Evolutionary conservation across 2,888 invertebrate species (phyloP), one percentile per base, ranked within the genome.

Genomic region (Agriotes lineatus): DNA sequence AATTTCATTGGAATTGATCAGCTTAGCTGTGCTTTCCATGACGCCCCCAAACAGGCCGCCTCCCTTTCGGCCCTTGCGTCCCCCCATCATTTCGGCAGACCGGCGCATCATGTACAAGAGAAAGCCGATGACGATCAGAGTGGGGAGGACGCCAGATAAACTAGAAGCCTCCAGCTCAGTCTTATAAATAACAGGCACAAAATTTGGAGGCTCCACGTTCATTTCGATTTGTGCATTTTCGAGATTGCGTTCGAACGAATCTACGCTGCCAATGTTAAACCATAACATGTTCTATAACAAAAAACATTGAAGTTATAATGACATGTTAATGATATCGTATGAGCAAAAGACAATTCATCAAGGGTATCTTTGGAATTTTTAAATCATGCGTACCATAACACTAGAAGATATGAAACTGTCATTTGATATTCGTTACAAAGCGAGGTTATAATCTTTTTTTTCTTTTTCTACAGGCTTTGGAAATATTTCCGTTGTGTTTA

Each of bases 201-300:
- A 96, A 83, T 97, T 94, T 19, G 94, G 90, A 10, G 96, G 93
- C 75, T 97, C 97, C 42, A 96, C 86, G 76, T 93, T 94, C 87
- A 96, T 89, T 80, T 99, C 97, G 12, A 93, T 84, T 86, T 99
- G 99, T n/a, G 96, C 93, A 84, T 95, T 95, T 84, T 99, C 97
- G 73, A 99, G 86, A 85, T 98, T 99, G 58, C 98, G 89, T 85
- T 99, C 99, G 83, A 99, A 99, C 0, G 96, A 95, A 83, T 99
- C 99, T 0, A 99, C 96, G 85, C 97, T 97, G 35, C 99, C 99
- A 79, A 99, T 99, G 79, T 96, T 97, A 84, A 99, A 99, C 97
- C 98, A 99, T 50, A 96, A 86, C 0, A 90, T 88, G 78, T 90
- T 91, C 86, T 89, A 79, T 62, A n/a, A n/a, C n/a, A n/a, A n/a